Evolutionary conservation across 2,888 invertebrate species (phyloP).

Genomic region (Eupithecia pulchellata): DNA sequence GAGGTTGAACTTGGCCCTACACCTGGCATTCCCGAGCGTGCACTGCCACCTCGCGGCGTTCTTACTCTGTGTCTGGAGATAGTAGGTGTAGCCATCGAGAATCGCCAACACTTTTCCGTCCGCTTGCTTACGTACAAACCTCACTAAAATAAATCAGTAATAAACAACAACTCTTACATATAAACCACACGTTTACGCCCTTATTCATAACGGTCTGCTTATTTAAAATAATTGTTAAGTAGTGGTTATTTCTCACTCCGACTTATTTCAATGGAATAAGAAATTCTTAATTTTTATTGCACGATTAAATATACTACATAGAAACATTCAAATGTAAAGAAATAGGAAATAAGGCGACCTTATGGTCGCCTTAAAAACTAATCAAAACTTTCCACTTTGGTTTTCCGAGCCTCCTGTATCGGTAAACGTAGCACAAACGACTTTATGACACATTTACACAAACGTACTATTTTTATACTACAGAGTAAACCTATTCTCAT

Average conservation of each 20-base stretch:
- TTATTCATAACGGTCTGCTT: too few species aligned
- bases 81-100: slow-evolving; percentile 27
- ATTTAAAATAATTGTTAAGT: too few species aligned
- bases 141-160: neutral
- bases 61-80: slow-evolving; percentile 14
- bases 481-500: neutral
- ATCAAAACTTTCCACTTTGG: too few species aligned
- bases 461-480: neutral
- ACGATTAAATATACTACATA: too few species aligned
- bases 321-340: too few species aligned
- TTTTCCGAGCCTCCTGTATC: too few species aligned
- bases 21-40: slow-evolving; percentile 12
- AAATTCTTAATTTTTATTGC: too few species aligned
- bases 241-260: too few species aligned
- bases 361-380: too few species aligned
- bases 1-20: slow-evolving; percentile 12
- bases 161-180: neutral
- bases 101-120: slow-evolving; percentile 26
- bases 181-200: neutral
- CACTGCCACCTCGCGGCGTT: slow-evolving; percentile 18
- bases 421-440: too few species aligned
- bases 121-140: neutral
- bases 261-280: too few species aligned
- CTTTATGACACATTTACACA: neutral
- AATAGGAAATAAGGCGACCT: too few species aligned